phyloP scores from a whole-genome alignment of 2,888 invertebrate species.

The Cheilosia impressa region DNA sequence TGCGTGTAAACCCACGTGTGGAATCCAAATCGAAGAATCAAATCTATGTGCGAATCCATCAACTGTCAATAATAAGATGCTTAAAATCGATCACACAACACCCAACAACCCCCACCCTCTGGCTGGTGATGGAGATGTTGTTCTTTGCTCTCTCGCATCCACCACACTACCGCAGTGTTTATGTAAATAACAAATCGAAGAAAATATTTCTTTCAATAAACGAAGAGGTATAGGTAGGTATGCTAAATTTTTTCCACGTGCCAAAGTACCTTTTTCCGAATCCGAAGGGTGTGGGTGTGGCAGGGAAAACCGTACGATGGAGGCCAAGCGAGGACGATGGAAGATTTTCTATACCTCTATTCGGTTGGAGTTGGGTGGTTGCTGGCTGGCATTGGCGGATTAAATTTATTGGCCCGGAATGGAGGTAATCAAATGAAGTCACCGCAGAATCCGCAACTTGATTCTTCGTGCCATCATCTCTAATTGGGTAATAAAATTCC shows the following conservation, averaged over 20 bases:
- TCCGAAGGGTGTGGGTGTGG: not conserved
- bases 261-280: conserved; percentile 57
- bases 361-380: not conserved
- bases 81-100: conserved; percentile 56
- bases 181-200: conserved; percentile 73
- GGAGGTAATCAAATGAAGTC: conserved; percentile 74
- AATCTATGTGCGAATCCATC: conserved; percentile 46
- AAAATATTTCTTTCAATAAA: conserved; percentile 72
- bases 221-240: conserved; percentile 16
- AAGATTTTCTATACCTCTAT: conserved; percentile 18
- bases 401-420: conserved; percentile 73
- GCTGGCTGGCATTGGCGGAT: conserved; percentile 64
- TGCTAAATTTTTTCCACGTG: conserved; percentile 54
- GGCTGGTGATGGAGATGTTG: too few species aligned
- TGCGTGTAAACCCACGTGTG: not conserved
- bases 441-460: conserved; percentile 73
- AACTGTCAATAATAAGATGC: conserved; percentile 60
- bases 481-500: conserved; percentile 75
- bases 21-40: conserved; percentile 18
- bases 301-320: conserved; percentile 2
- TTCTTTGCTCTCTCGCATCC: not conserved
- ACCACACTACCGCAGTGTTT: conserved; percentile 28
- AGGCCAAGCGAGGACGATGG: conserved; percentile 14
- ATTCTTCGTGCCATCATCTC: conserved; percentile 73
- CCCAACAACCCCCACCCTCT: not conserved